Evolutionary conservation across 1,140 invertebrate species (phyloP), one percentile per base, ranked within the genome.

Genomic region (Philopotamus ludificatus): DNA sequence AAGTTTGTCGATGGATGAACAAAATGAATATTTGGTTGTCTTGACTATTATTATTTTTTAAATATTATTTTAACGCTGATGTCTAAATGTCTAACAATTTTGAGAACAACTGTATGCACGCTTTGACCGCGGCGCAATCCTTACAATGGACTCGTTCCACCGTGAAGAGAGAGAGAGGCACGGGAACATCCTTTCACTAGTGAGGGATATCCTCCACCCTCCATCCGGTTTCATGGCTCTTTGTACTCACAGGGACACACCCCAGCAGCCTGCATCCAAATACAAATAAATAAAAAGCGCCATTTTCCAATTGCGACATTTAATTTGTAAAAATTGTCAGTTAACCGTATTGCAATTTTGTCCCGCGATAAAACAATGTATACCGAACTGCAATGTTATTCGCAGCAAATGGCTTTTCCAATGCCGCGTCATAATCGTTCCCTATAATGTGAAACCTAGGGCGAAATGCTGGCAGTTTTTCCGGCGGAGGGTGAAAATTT

Each of bases 141-240:
- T 55, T 16, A 68, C 66, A 68, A 64, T 68, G 66, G 41, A 50
- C 42, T 68, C 66, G 41, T 49, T 64, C 25, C 61, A 53, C 54
- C 66, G 66, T 67, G 54, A 63, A 67, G 12, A 44, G 42, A 63
- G 9, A 49, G 49, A 63, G 39, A 23, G 42, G 57, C 41, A 26
- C 41, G 25, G 63, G 22, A 39, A 28, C 42, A 50, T 68, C 61
- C 55, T 60, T 58, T 58, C 18, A 23, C 65, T 20, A 51, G 39
- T 49, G 44, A 67, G 60, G 60, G 65, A 67, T 63, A 63, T 67
- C 60, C 60, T 50, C 53, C 9, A 41, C 59, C 60, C 47, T 34
- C 49, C 60, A 51, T 67, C 65, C 65, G 65, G 65, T 55, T 39
- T 39, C 49, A 28, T 20, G 58, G 58, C 7, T 20, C 39, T 44